These are phyloP conservation scores for Notocelia uddmanniana DNA, from an alignment of 2,888 invertebrate genomes.

Conservation along the genomic window DNA sequence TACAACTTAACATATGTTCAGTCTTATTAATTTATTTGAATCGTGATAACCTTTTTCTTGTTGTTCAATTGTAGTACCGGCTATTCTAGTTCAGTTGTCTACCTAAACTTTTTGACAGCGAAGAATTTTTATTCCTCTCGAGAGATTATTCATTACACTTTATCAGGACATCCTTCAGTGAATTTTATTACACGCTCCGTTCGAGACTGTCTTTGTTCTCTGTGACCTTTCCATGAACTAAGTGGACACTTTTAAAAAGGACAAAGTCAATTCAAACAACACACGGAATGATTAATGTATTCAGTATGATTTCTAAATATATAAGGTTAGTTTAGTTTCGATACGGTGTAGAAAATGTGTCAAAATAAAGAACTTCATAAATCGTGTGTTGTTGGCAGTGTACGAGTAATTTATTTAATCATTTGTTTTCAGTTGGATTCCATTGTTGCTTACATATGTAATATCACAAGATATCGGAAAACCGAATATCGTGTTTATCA, in stretches of 20 bases:
- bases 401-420: background rate
- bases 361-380: background rate
- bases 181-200: constrained; percentile 44
- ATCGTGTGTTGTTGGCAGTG: background rate
- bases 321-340: constrained; percentile 17
- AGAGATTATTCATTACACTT: constrained; percentile 38
- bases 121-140: constrained; percentile 21
- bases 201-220: constrained; percentile 35
- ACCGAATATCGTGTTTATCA: constrained; percentile 89
- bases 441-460: constrained; percentile 46
- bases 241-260: constrained; percentile 25
- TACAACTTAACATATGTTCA: constrained; percentile 25
- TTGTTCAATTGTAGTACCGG: constrained; percentile 3
- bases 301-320: constrained; percentile 24
- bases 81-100: constrained; percentile 4
- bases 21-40: constrained; percentile 22
- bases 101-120: constrained; percentile 9
- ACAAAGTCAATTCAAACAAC: constrained; percentile 16
- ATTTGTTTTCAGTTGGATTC: constrained; percentile 50
- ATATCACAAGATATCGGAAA: constrained; percentile 46
- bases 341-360: background rate
- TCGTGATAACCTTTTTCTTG: constrained; percentile 9
- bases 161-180: constrained; percentile 27
- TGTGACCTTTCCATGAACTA: constrained; percentile 5
- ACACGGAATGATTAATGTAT: constrained; percentile 7